These are phyloP conservation scores for Pachyuromys duprasi DNA, from an alignment of 2,797 vertebrate genomes.

Conservation along the genomic window DNA sequence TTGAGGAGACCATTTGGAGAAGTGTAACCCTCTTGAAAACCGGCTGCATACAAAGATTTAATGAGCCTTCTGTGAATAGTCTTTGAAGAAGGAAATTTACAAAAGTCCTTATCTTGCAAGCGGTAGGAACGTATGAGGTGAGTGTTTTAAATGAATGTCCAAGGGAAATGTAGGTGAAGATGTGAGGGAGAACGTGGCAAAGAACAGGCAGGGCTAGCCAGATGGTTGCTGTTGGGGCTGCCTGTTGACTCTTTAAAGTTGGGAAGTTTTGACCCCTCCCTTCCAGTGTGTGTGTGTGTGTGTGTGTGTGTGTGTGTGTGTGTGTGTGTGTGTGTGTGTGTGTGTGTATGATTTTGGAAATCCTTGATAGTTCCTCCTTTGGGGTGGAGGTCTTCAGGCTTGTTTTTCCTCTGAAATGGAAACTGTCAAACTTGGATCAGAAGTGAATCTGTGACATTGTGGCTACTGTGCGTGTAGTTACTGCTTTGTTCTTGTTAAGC, in stretches of 20 bases:
- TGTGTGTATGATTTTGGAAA: neutral
- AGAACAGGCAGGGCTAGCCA: neutral
- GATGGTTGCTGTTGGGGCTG: neutral
- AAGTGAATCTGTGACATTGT: accelerated
- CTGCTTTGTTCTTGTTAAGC: neutral
- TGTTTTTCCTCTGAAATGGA: neutral
- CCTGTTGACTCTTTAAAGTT: neutral
- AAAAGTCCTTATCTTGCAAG: neutral
- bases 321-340: neutral
- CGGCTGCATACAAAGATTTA: conserved; percentile 5
- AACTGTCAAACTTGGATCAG: neutral
- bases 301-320: neutral
- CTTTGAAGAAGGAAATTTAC: neutral
- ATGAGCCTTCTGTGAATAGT: neutral
- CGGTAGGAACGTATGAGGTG: neutral
- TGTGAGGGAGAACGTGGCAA: accelerated
- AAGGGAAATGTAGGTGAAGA: neutral
- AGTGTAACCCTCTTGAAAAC: neutral
- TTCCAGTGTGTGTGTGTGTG: accelerated
- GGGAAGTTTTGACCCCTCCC: neutral
- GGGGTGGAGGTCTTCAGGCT: neutral
- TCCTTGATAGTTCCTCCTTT: neutral
- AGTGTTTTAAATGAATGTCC: neutral
- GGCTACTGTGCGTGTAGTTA: neutral
- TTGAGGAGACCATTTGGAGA: conserved; percentile 3